Percentiles rank a stretch among this genome's conserved stretches.
phyloP scores from a whole-genome alignment of 2,113 vertebrate species.

The Leucoraja erinaceus region DNA sequence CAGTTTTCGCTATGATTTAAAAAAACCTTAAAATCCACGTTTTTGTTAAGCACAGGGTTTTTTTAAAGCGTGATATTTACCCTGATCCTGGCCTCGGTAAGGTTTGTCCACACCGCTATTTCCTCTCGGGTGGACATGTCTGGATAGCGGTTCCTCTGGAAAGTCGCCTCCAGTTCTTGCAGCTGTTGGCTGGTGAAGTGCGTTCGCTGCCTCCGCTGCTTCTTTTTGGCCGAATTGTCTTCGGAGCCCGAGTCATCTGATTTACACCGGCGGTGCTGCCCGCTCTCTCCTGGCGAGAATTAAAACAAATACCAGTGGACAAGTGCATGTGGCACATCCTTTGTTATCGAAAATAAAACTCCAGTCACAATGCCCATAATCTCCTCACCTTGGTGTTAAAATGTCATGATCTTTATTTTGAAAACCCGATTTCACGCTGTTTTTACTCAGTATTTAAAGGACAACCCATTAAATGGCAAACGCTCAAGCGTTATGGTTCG shows the following conservation, averaged over 20 bases:
- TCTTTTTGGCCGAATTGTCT: constrained; percentile 29
- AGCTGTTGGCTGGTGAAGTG: constrained; percentile 42
- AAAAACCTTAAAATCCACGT: neutral
- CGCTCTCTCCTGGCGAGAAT: neutral
- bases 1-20: neutral
- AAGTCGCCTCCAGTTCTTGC: constrained; percentile 41
- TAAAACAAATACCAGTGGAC: neutral
- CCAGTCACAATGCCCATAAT: neutral
- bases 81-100: constrained; percentile 40
- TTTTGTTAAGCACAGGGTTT: neutral
- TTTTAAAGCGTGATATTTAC: neutral
- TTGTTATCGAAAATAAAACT: neutral
- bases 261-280: neutral
- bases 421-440: neutral
- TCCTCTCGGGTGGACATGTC: constrained; percentile 41
- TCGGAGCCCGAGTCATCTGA: constrained; percentile 26
- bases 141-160: constrained; percentile 42
- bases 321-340: neutral
- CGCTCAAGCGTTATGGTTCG: neutral
- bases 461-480: neutral
- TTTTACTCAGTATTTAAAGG: neutral
- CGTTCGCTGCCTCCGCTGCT: constrained; percentile 39
- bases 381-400: too few species aligned
- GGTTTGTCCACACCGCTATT: constrained; percentile 42
- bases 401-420: neutral